phyloP scores from a whole-genome alignment of 2,888 invertebrate genomes.

The Troides aeacus region DNA sequence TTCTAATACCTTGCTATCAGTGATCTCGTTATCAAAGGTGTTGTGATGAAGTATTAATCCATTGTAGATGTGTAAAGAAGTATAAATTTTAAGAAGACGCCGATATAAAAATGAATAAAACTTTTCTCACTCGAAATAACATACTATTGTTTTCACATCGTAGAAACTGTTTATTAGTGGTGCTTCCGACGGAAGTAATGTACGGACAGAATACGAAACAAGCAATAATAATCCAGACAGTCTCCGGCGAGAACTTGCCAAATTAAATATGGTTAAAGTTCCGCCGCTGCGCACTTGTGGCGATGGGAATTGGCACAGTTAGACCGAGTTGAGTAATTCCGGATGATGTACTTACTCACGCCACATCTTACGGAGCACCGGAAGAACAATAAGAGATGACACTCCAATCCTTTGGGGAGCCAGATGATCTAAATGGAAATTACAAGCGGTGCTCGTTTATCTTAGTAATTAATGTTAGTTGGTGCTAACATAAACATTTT shows the following conservation, averaged over 20 bases:
- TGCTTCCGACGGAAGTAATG: constrained; percentile 12
- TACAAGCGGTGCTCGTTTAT: neutral
- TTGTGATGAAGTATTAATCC: no score
- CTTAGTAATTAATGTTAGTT: neutral
- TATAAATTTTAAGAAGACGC: no score
- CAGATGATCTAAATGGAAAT: neutral
- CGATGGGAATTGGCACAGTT: constrained; percentile 28
- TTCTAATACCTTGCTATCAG: no score
- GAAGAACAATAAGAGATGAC: constrained; percentile 21
- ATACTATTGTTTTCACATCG: constrained; percentile 2
- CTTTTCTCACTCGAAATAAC: neutral
- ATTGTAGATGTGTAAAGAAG: no score
- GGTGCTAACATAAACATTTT: neutral
- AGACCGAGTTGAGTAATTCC: constrained; percentile 22
- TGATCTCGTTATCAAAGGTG: no score
- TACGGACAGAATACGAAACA: constrained; percentile 23
- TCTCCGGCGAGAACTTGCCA: constrained; percentile 29
- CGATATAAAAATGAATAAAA: neutral
- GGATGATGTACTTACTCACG: constrained; percentile 22
- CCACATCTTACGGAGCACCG: neutral
- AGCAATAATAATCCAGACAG: constrained; percentile 28
- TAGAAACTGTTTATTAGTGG: constrained; percentile 12
- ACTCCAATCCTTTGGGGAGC: neutral
- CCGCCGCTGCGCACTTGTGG: constrained; percentile 26
- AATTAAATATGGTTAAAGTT: constrained; percentile 30